These are phyloP conservation scores for Anser cygnoides DNA, from an alignment of 2,113 vertebrate genomes.

Conservation along the genomic window DNA sequence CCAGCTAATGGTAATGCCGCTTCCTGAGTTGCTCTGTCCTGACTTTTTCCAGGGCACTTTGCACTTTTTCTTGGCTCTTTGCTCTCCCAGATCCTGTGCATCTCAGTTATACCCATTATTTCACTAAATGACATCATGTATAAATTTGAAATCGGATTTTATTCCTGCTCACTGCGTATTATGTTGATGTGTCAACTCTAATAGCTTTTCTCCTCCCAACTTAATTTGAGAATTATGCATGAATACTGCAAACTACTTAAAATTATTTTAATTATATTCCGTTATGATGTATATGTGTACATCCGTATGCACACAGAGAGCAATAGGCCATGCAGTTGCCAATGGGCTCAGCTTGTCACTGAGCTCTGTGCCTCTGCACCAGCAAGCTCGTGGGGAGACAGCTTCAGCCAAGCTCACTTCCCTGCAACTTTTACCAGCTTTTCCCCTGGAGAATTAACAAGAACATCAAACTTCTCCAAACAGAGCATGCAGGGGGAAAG, in stretches of 20 bases:
- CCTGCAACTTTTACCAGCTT: background rate
- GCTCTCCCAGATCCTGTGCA: background rate
- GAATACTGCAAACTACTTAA: background rate
- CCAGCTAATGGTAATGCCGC: background rate
- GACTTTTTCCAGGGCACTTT: background rate
- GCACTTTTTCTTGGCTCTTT: background rate
- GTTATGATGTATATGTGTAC: background rate
- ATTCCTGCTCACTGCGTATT: background rate
- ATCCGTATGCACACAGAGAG: background rate
- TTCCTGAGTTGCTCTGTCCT: background rate
- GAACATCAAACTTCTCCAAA: background rate
- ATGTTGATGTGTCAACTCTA: background rate
- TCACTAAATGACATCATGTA: conserved; percentile 9
- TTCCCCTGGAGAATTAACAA: background rate
- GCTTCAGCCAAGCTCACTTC: background rate
- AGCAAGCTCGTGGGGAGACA: background rate
- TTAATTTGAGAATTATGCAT: background rate
- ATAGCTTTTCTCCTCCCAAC: background rate
- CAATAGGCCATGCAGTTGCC: background rate
- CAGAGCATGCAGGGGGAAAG: rapidly evolving
- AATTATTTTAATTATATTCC: background rate
- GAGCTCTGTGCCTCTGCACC: background rate
- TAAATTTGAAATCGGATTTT: background rate
- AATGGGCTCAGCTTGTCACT: background rate
- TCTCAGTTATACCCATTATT: background rate